Evolutionary conservation across 2,797 vertebrate species (phyloP).

Genomic region (Enteromius mattozi): DNA sequence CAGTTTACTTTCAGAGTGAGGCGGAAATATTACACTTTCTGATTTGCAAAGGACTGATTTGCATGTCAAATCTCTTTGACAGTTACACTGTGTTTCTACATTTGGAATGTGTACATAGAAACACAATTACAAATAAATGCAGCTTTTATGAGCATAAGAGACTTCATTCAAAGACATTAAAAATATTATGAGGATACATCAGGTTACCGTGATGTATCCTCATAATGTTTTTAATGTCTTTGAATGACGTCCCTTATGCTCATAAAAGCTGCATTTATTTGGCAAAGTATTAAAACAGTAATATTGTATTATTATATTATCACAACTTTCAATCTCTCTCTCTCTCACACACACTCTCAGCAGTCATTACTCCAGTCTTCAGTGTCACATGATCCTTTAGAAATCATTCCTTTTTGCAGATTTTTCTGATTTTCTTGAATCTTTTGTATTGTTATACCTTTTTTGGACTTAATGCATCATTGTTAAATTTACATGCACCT

Average conservation of each 20-base stretch:
- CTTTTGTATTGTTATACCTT: not conserved
- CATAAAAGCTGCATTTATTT: not conserved
- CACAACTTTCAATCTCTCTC: not conserved
- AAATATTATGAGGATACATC: no score
- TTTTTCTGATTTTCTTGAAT: no score
- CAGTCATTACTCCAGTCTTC: not conserved
- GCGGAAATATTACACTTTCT: slow-evolving; percentile 15
- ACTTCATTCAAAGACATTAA: no score
- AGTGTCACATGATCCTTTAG: not conserved
- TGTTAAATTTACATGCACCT: not conserved
- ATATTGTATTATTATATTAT: no score
- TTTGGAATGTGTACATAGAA: not conserved
- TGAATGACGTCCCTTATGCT: not conserved
- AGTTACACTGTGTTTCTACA: slow-evolving; percentile 17
- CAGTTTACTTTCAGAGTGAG: not conserved
- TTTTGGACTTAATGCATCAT: not conserved
- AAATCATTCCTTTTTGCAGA: not conserved
- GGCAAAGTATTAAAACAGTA: not conserved
- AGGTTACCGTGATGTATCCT: not conserved
- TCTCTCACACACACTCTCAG: not conserved
- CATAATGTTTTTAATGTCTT: not conserved
- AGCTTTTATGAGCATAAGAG: no score
- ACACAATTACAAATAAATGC: not conserved
- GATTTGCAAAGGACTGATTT: slow-evolving; percentile 58
- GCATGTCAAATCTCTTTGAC: slow-evolving; percentile 55